Base-by-base conservation (phyloP, 1,140 invertebrate genomes). In the Magallana gigas region DNA sequence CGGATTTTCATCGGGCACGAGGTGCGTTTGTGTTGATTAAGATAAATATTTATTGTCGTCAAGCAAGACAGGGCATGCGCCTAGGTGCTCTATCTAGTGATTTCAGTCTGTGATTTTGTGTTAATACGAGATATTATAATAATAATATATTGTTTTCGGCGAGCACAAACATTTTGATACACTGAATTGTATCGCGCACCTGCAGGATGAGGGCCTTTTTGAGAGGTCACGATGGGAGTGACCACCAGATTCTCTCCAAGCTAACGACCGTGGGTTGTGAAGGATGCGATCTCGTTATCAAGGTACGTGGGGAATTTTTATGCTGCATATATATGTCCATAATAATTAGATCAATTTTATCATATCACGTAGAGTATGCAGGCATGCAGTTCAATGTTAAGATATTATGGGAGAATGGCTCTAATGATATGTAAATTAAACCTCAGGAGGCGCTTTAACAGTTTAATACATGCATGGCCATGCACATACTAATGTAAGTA, bases 251-350 rank as follows among this genome's bases (percentile, higher is more conserved):
- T 56, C 84, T 92, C 1, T 93, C 93, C 14, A 93, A 94, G 88
- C 91, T 94, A 29, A 95, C 95, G 57, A 94, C 94, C 14, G 88
- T 95, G 85, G 95, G 95, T 83, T 89, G 93, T 87, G 95, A 95
- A 88, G 92, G 92, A 48, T 95, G 94, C 92, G 95, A 95, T 90
- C 89, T 95, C 29, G 91, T 91, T 12, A 92, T 95, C 59, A 92
- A 94, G 93, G 94, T 95, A 91, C 88, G 85, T 64, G 58, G 8
- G 2, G 18, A 16, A 18, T 64, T 16, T 16, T 16, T 18, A 18
- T 16, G 62, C 8, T 64, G 62, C 4, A 64, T 5, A 18, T 64
- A 2, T 16, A 64, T 64, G 18, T 4, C 7, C 7, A 64, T 14
- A 64, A 14, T 64, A 4, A 14, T 14, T 64, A 14, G 14, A 16